Percentiles rank a stretch among this genome's conserved stretches.
Conservation (phyloP, 37 sponge, comb jelly and placozoan genomes). For the Chondrosia reniformis region DNA sequence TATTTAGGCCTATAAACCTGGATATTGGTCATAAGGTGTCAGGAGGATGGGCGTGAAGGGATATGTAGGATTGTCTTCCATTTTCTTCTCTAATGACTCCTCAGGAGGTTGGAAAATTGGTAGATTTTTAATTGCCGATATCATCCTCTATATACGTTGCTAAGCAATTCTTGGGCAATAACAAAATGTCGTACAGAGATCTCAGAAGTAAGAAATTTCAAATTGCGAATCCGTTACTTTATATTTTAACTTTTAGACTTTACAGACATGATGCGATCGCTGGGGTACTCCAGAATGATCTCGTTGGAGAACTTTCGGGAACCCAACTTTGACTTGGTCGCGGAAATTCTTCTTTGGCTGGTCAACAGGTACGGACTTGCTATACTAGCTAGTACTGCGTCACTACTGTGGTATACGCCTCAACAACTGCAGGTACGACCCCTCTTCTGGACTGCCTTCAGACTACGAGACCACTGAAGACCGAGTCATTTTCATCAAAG, state of each 20-base stretch:
- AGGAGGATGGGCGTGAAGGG: constrained; percentile 30
- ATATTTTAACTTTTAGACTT: constrained; percentile 62
- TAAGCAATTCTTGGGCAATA: constrained; percentile 3
- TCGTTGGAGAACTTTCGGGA: constrained; percentile 97
- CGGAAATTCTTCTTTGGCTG: constrained; percentile 92
- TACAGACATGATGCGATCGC: constrained; percentile 92
- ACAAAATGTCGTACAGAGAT: constrained; percentile 85
- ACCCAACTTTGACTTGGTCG: constrained; percentile 92
- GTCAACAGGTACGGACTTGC: constrained; percentile 64
- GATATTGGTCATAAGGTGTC: not conserved
- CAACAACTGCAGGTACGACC: constrained; percentile 76
- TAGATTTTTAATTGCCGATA: constrained; percentile 2
- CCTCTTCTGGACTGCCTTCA: constrained; percentile 73
- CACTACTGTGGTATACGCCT: no score
- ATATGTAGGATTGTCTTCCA: constrained; percentile 38
- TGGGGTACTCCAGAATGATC: constrained; percentile 92
- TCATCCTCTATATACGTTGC: constrained; percentile 1
- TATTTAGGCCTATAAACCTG: not conserved
- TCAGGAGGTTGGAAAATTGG: constrained; percentile 25
- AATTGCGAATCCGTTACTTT: not conserved
- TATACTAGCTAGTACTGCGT: no score
- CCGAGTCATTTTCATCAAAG: constrained; percentile 93
- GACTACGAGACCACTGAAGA: constrained; percentile 95
- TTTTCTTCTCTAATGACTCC: constrained; percentile 7
- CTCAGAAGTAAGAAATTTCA: constrained; percentile 71